Conservation (phyloP, 30 jellyfish, hydroid and myxozoan species). For the Sanderia malayensis region DNA sequence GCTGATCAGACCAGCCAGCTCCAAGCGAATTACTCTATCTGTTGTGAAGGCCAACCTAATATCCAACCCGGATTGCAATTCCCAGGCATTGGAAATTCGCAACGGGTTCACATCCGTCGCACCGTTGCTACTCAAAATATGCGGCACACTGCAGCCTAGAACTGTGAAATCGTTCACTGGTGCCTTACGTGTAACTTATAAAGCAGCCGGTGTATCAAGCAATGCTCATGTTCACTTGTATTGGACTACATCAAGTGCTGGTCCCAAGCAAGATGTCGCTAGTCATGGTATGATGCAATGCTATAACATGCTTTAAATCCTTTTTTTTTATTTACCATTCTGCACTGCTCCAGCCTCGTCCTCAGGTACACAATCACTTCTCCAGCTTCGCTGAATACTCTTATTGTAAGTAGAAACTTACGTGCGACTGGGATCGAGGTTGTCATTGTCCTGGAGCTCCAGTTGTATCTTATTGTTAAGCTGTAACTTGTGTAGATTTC, state of each 20-base stretch:
- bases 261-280: neutral
- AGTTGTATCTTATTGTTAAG: too few species aligned
- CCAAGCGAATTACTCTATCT: slow-evolving; percentile 36
- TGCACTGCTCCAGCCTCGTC: too few species aligned
- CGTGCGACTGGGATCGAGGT: too few species aligned
- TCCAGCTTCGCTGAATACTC: too few species aligned
- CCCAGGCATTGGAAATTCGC: slow-evolving; percentile 33
- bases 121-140: slow-evolving; percentile 44
- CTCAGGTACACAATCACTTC: too few species aligned
- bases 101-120: slow-evolving; percentile 63
- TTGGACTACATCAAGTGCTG: slow-evolving; percentile 23
- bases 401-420: too few species aligned
- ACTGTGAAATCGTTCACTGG: slow-evolving; percentile 41
- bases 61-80: slow-evolving; percentile 50
- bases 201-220: slow-evolving; percentile 11
- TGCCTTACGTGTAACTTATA: slow-evolving; percentile 24
- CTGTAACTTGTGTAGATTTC: too few species aligned
- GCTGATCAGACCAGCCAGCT: slow-evolving; percentile 38
- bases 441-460: too few species aligned
- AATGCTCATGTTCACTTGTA: slow-evolving; percentile 16
- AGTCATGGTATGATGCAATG: slow-evolving; percentile 1
- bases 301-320: too few species aligned
- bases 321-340: too few species aligned
- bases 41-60: slow-evolving; percentile 39
- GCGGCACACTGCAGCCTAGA: slow-evolving; percentile 39